Percentiles rank a stretch among this genome's conserved stretches.
These are phyloP conservation scores for Polypedilum vanderplanki DNA, from an alignment of 1,140 invertebrate genomes.

Conservation along the genomic window DNA sequence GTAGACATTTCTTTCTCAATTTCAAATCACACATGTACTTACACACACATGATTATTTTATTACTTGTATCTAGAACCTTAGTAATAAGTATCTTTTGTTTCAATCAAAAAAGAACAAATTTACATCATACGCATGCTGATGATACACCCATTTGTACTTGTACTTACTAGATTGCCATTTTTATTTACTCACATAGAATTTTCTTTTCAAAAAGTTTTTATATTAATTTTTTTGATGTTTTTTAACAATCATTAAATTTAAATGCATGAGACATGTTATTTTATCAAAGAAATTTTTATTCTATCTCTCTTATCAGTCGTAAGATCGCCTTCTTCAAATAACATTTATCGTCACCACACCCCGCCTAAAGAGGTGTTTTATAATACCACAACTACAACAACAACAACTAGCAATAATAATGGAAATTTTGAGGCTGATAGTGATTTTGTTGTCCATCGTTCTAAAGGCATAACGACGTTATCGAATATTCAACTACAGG, in stretches of 20 bases:
- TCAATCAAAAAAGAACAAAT: no score
- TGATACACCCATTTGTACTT: no score
- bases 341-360: conserved; percentile 10
- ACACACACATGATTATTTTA: no score
- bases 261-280: no score
- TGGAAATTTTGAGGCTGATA: not conserved
- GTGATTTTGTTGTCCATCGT: conserved; percentile 71
- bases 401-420: not conserved
- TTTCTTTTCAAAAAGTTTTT: no score
- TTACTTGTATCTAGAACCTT: no score
- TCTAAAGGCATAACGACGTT: conserved; percentile 70
- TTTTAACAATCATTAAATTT: not conserved
- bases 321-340: not conserved
- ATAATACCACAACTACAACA: not conserved
- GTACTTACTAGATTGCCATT: no score
- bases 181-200: no score
- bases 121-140: no score
- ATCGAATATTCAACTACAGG: conserved; percentile 50
- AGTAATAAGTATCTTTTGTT: no score
- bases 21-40: not conserved
- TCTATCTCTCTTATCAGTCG: not conserved
- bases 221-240: no score
- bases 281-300: not conserved
- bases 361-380: conserved; percentile 8
- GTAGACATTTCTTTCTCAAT: not conserved